phyloP scores from a whole-genome alignment of 2,113 vertebrate species.

The Prunella fulvescens region DNA sequence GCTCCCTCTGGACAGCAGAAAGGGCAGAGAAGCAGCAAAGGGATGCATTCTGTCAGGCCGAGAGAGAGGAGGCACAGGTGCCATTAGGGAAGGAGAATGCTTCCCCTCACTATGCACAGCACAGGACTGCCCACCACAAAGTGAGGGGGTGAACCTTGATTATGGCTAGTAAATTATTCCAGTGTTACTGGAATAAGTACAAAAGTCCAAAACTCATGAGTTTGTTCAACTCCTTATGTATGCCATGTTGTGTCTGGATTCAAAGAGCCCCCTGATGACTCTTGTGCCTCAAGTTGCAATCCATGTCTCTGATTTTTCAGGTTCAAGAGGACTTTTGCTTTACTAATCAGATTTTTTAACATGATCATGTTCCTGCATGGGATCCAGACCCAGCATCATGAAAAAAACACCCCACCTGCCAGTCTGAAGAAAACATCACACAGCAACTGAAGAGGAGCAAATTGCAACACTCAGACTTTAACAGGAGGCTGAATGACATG shows the following conservation, averaged over 20 bases:
- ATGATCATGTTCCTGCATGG: background rate
- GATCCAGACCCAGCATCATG: background rate
- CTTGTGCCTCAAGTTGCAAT: background rate
- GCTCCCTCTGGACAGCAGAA: fast-evolving
- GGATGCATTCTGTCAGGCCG: fast-evolving
- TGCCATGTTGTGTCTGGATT: background rate
- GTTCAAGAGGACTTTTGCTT: background rate
- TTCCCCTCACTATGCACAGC: background rate
- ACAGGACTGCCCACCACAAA: fast-evolving
- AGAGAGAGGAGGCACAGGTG: fast-evolving
- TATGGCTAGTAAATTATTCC: background rate
- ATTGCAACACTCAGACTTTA: background rate
- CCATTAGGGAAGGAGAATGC: fast-evolving
- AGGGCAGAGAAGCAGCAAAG: background rate
- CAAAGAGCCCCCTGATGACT: background rate
- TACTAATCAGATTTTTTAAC: background rate
- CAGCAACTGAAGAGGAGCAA: background rate
- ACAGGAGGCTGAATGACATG: background rate
- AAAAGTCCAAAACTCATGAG: background rate
- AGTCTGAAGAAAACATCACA: background rate
- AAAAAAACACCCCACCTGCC: background rate
- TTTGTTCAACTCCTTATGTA: background rate
- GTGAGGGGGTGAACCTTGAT: background rate
- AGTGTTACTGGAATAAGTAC: background rate
- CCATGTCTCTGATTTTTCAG: background rate